Evolutionary conservation across 2,113 vertebrate genomes (phyloP).

Genomic region (Crotalus viridis): DNA sequence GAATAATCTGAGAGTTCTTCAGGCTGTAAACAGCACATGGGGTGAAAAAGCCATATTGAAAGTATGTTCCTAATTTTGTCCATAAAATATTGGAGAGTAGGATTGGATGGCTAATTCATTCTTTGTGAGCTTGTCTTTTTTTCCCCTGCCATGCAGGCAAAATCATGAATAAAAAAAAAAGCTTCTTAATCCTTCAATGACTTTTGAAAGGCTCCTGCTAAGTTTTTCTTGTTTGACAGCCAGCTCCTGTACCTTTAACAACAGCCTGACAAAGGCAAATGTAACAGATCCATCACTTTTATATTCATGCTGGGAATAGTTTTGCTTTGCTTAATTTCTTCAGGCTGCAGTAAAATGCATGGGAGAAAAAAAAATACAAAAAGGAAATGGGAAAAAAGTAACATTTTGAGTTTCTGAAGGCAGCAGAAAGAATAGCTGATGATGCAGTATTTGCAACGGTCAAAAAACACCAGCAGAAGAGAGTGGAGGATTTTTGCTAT

Average conservation of each 20-base stretch:
- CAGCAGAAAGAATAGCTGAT: background rate
- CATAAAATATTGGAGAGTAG: background rate
- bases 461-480: background rate
- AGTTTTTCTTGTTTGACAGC: background rate
- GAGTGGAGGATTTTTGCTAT: background rate
- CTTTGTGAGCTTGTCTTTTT: background rate
- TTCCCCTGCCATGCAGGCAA: background rate
- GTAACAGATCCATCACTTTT: background rate
- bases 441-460: too few relatives aligned
- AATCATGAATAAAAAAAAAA: background rate
- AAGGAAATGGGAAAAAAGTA: background rate
- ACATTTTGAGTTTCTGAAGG: background rate
- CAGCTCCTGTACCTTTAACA: background rate
- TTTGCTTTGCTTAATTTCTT: background rate
- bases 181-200: background rate
- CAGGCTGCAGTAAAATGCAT: background rate
- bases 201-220: background rate
- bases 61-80: background rate
- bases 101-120: background rate
- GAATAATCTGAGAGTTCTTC: background rate
- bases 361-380: background rate
- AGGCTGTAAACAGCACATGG: background rate
- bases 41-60: background rate
- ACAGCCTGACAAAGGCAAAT: background rate
- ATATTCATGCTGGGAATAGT: background rate